Conservation (phyloP, 37 sponge, comb jelly and placozoan genomes). For the Aplysina aerophoba region DNA sequence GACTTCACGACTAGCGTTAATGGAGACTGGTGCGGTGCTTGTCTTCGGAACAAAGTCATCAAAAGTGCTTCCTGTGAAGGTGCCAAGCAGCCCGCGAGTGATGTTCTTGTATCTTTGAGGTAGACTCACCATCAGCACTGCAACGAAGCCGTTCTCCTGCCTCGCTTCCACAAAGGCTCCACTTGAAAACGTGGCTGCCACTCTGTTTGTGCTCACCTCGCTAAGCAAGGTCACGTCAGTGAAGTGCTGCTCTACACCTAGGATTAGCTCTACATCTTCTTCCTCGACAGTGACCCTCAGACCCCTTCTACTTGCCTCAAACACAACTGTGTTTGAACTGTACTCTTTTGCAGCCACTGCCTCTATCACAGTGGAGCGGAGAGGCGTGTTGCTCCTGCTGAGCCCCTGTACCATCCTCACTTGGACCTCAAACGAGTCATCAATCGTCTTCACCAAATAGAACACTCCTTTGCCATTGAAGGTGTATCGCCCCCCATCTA, state of each 20-base stretch:
- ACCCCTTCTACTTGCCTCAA: not conserved
- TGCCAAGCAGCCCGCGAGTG: constrained; percentile 8
- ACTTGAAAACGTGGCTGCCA: not conserved
- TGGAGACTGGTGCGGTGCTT: not conserved
- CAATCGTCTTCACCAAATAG: not conserved
- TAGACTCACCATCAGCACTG: constrained; percentile 4
- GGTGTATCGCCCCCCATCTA: constrained; percentile 1
- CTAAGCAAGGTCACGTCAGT: not conserved
- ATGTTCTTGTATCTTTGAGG: not conserved
- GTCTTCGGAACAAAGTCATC: not conserved
- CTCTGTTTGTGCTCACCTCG: not conserved
- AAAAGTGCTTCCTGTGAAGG: not conserved
- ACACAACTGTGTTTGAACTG: not conserved
- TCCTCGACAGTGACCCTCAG: not conserved
- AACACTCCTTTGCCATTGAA: constrained; percentile 18
- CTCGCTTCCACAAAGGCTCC: constrained; percentile 4
- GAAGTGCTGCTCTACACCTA: not conserved
- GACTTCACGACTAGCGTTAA: not conserved
- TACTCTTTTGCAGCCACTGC: not conserved
- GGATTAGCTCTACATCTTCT: not conserved
- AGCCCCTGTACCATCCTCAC: not conserved
- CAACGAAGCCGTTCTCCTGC: constrained; percentile 1
- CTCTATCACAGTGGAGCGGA: not conserved
- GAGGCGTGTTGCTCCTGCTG: not conserved
- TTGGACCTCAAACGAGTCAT: not conserved